Evolutionary conservation across 2,113 vertebrate genomes (phyloP), one percentile per base, ranked within the genome.

Genomic region (Pteropus alecto): DNA sequence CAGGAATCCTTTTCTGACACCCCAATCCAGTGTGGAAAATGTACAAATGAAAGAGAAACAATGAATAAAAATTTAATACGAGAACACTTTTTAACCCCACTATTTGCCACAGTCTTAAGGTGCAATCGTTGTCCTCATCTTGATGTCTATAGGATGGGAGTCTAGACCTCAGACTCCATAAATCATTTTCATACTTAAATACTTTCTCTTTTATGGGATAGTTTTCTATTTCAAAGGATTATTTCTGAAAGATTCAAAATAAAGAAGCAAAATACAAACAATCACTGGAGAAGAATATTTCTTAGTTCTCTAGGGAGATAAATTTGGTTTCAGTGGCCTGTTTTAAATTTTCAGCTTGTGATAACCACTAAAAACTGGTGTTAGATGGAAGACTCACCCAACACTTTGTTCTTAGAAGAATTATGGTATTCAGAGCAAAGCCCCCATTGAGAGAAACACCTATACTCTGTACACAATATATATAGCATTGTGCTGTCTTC

Each of bases 1-100:
- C 4, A 76, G 70, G 51, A 90, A 74, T 70, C 38, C 5, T 79
- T 87, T 92, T 68, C 51, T 68, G 21, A 54, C 90, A 41, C 3
- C 4, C 2, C 26, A 77, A 71, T 71, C 71, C 22, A 63, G 28
- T 60, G 16, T 93, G 56, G 48, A 90, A 96, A 90, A 96, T 70
- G 10, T 21, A 76, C 65, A 94, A 89, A 92, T 48, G 78, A 74
- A 95, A 95, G 74, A 85, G 48, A 96, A 92, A 70, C 21, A 54
- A 63, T 74, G 33, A 96, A 79, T 83, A 38, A 63, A 78, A 89
- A 41, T 21, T 82, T 16, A 67, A 35, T 73, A 82, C 91, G 78
- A 77, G 28, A 76, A 76, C 65, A 85, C 24, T 46, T 79, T 82
- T 60, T 93, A 96, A 46, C 48, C 19, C 15, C 22, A 24, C 56